Evolutionary conservation across 2,113 vertebrate genomes (phyloP), one percentile per base, ranked within the genome.

Genomic region (Notothenia coriiceps): DNA sequence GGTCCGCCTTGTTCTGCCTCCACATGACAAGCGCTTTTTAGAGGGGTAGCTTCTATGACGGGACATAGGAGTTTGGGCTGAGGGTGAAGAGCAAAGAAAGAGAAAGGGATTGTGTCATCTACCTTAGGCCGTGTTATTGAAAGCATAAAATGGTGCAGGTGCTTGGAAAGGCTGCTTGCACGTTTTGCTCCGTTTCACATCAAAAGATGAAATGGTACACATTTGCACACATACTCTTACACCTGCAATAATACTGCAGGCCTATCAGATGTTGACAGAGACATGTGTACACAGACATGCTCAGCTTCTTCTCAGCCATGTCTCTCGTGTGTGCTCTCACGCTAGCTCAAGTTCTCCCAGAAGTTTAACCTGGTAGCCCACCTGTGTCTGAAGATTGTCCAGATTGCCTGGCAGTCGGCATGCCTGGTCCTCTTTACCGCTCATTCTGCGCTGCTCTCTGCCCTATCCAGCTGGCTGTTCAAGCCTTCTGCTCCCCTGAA

Each of bases 381-480:
- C 77, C 89, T 88, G 86, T 54, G 83, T 69, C 17, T 70, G 47
- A 77, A 60, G 73, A 60, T 12, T 11, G 75, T 72, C 56, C 84
- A 88, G 77, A 80, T 62, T 88, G 78, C 52, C 74, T n/a, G 79
- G 80, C 89, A 88, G 84, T 64, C 43, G 66, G 71, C 18, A 2
- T 52, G 62, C 56, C 75, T 54, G 70, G 77, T 76, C 56, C n/a
- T 81, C 64, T 83, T 67, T 60, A 35, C 29, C 2, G 13, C 47
- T 73, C 22, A n/a, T 68, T 73, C 70, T 52, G 79, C 61, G 76
- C 79, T 54, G 51, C 65, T 84, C 82, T 80, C 68, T 81, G 77
- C 78, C 86, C 82, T 72, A 78, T 77, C 86, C 85, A 88, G 84
- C 87, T 92, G 90, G 83, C 86, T 82, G 60, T 72, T 85, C 71